A percentile compares a stretch with the other conserved stretches of the same genome.
Conservation (phyloP, 35 echinoderm and acorn worm species). For the Eucidaris tribuloides region DNA sequence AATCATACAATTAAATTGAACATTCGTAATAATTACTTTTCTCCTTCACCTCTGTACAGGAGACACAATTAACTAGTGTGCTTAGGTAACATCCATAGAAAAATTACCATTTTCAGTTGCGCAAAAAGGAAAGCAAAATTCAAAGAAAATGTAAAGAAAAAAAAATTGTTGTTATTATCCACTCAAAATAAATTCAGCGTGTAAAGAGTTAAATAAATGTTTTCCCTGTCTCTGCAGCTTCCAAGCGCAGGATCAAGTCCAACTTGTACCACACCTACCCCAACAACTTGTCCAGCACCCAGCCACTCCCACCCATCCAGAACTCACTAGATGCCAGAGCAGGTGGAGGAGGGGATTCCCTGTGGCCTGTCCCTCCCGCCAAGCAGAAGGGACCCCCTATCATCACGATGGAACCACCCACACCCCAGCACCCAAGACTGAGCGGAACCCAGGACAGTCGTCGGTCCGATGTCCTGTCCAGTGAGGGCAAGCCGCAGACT, state of each 20-base stretch:
- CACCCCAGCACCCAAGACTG: slow-evolving; percentile 45
- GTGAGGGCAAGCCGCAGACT: background rate
- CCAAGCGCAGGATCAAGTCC: background rate
- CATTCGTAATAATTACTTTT: no score
- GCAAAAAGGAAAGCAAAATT: no score
- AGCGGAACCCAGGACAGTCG: background rate
- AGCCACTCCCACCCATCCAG: slow-evolving; percentile 56
- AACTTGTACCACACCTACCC: slow-evolving; percentile 8
- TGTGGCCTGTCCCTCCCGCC: background rate
- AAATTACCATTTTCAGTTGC: no score
- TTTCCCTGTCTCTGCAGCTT: background rate
- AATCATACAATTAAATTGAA: no score
- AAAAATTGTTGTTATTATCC: no score
- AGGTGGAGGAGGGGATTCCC: background rate
- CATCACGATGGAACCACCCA: slow-evolving; percentile 73
- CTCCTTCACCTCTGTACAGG: no score
- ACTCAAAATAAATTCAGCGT: no score
- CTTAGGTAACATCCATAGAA: no score
- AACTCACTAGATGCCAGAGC: background rate
- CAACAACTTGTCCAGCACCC: background rate
- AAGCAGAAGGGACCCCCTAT: slow-evolving; percentile 25
- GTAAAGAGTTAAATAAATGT: no score
- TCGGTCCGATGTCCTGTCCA: background rate
- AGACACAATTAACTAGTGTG: no score
- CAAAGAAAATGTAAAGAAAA: no score